Base-by-base conservation (phyloP, 1,140 invertebrate species). In the Macrotrachela quadricornifera region DNA sequence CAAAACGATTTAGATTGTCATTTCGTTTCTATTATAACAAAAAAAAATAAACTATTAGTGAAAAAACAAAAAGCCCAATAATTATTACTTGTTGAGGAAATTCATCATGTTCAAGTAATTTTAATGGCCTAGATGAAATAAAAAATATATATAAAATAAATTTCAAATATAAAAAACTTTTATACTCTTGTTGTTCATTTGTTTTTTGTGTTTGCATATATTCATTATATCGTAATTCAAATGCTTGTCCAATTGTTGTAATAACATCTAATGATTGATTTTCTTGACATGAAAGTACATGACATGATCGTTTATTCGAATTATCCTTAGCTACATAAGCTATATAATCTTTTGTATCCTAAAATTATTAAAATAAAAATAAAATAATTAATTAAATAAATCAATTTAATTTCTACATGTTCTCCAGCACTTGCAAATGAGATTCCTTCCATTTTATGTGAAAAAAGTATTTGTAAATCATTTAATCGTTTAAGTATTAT, bases 271-370 rank as follows among this genome's bases (percentile, higher is more conserved):
- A 86, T 4, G 88, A 85, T 59, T 87, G 72, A 15, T 85, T 83
- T 43, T 85, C 84, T 83, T 46, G 8, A 72, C 90, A 95, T 73
- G 95, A 87, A 41, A 96, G 69, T 6, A 96, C 88, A 70, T 92
- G 94, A 71, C 91, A 96, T 8, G 88, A 86, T 59, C 91, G 75
- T 1, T 63, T 60, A 75, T 83, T 83, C 57, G 86, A 80, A 46
- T 79, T 71, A 65, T 92, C 84, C 71, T 96, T 96, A 1, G 88
- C 90, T 49, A 96, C 87, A 68, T 95, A 96, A 1, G 88, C 87
- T 51, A 96, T 46, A 54, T 46, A 54, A 16, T 54, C 53, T 18
- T 50, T 37, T 6, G 41, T 54, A 42, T 49, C 48, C 13, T 37
- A 48, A 10, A 16, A 14, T 4, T 3, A 18, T 36, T 12, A 2